Evolutionary conservation across 2,113 vertebrate genomes (phyloP).

Genomic region (Mobula birostris): DNA sequence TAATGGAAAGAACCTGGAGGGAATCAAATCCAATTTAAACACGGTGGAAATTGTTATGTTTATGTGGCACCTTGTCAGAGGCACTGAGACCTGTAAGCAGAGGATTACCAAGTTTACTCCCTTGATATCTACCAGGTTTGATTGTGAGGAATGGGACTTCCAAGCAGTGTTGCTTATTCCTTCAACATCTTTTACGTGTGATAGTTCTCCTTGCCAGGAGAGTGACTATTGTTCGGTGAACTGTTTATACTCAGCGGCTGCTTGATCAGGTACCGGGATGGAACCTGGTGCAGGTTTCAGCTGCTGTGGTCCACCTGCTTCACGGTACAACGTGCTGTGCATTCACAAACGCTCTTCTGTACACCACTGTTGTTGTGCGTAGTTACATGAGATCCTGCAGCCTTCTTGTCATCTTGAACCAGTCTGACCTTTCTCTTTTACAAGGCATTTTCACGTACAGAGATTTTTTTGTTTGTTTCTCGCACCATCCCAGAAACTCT

Average conservation of each 20-base stretch:
- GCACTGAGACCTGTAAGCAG: not conserved
- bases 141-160: not conserved
- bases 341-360: too few relatives aligned
- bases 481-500: too few relatives aligned
- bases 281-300: too few relatives aligned
- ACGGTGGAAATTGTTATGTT: slow-evolving; percentile 29
- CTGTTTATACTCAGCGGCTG: not conserved
- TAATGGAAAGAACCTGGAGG: slow-evolving; percentile 30
- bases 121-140: not conserved
- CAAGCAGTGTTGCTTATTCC: not conserved
- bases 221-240: not conserved
- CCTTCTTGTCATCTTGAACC: too few relatives aligned
- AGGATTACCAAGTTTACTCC: slow-evolving; percentile 23
- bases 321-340: too few relatives aligned
- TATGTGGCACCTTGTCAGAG: slow-evolving; percentile 22
- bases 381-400: too few relatives aligned
- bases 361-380: too few relatives aligned
- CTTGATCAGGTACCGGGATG: too few relatives aligned
- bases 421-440: too few relatives aligned
- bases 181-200: not conserved
- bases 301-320: too few relatives aligned
- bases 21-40: slow-evolving; percentile 36
- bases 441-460: too few relatives aligned
- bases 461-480: too few relatives aligned
- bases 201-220: not conserved